phyloP scores from a whole-genome alignment of 2,113 vertebrate genomes.

The Mugil cephalus region DNA sequence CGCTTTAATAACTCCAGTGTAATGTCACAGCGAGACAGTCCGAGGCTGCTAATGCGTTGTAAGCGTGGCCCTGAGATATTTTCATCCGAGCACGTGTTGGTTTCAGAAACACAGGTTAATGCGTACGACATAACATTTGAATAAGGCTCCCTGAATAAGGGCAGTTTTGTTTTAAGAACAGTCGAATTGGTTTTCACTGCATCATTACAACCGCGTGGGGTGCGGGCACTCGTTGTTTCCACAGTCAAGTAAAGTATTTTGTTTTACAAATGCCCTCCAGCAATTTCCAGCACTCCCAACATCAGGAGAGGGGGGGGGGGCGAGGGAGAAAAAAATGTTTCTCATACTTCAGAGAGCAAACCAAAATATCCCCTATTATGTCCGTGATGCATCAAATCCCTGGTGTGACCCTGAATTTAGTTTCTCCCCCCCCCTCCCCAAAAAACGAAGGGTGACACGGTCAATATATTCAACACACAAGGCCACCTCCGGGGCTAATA shows the following conservation, averaged over 20 bases:
- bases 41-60: slow-evolving; percentile 28
- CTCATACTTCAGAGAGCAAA: slow-evolving; percentile 72
- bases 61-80: slow-evolving; percentile 28
- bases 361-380: slow-evolving; percentile 78
- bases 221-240: slow-evolving; percentile 70
- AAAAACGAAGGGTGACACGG: slow-evolving; percentile 69
- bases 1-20: slow-evolving; percentile 79
- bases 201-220: slow-evolving; percentile 69
- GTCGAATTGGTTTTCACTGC: slow-evolving; percentile 62
- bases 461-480: slow-evolving; percentile 79
- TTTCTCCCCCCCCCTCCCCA: slow-evolving; percentile 58
- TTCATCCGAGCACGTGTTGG: slow-evolving; percentile 11
- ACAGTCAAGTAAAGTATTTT: slow-evolving; percentile 76
- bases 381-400: slow-evolving; percentile 77
- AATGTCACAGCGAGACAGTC: slow-evolving; percentile 66
- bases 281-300: slow-evolving; percentile 58
- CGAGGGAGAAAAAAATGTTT: slow-evolving; percentile 36
- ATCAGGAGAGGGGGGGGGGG: slow-evolving; percentile 3
- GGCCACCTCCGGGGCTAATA: slow-evolving; percentile 60
- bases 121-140: slow-evolving; percentile 19
- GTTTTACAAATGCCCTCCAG: slow-evolving; percentile 78
- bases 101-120: slow-evolving; percentile 55
- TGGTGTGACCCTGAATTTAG: slow-evolving; percentile 66
- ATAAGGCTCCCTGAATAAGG: slow-evolving; percentile 35
- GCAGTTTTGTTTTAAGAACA: slow-evolving; percentile 53